Conservation (phyloP, 2,113 vertebrate genomes). For the Zosterops lateralis region DNA sequence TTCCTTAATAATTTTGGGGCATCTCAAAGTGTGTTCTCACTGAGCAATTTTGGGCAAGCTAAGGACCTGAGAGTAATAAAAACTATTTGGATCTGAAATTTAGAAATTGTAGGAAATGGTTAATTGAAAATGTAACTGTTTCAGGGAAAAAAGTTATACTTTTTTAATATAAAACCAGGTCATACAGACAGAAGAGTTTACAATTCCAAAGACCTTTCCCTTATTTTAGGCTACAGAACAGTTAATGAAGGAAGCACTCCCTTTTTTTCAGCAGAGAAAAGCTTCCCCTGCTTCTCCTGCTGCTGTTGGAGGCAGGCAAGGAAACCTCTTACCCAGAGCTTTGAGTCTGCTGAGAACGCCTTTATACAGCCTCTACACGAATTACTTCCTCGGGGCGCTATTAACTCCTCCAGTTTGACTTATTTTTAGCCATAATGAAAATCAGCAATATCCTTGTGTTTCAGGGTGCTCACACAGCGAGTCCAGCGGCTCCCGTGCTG, state of each 20-base stretch:
- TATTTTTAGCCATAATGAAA: not conserved
- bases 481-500: not conserved
- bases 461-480: not conserved
- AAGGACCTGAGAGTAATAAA: not conserved
- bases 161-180: not conserved
- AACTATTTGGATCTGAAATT: not conserved
- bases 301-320: not conserved
- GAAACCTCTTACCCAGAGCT: not conserved
- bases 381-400: not conserved
- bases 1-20: not conserved
- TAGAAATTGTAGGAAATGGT: not conserved
- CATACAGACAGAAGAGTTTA: not conserved
- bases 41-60: not conserved
- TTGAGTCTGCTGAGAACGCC: not conserved
- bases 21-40: not conserved
- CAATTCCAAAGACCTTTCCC: not conserved
- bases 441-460: not conserved
- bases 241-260: too few species aligned
- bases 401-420: not conserved
- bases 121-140: not conserved
- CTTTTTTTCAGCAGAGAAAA: not conserved
- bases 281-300: not conserved
- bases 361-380: not conserved
- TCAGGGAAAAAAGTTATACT: rapidly evolving
- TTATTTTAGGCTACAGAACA: not conserved